phyloP scores from a whole-genome alignment of 2,888 invertebrate genomes.

The Tipula confusa region DNA sequence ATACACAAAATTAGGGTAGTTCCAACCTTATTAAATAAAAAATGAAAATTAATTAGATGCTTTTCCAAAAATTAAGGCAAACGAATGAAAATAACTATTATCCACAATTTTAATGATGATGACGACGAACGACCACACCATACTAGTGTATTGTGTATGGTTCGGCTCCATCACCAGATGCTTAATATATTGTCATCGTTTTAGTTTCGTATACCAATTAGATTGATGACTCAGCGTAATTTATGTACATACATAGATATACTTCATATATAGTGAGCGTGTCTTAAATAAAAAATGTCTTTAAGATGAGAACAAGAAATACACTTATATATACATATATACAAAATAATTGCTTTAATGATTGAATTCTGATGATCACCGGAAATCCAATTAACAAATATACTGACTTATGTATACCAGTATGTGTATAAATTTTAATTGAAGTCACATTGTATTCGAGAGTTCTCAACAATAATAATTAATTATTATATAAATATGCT shows the following conservation, averaged over 20 bases:
- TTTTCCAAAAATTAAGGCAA: constrained; percentile 21
- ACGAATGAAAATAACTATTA: background rate
- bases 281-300: background rate
- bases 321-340: background rate
- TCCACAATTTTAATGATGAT: constrained; percentile 16
- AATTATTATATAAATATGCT: background rate
- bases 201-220: background rate
- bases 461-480: background rate
- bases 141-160: background rate
- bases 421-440: background rate
- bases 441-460: background rate
- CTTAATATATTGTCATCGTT: background rate
- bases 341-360: background rate
- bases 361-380: constrained; percentile 27
- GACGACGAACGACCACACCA: constrained; percentile 4
- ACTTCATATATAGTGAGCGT: background rate
- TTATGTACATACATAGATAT: background rate
- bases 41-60: constrained; percentile 12
- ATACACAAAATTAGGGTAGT: background rate
- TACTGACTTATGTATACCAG: background rate
- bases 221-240: background rate
- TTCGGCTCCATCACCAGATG: background rate
- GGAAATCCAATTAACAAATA: constrained; percentile 28
- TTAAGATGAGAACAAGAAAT: background rate
- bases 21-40: constrained; percentile 3